These are phyloP conservation scores for Mesembrinibis cayennensis DNA, from an alignment of 2,113 vertebrate genomes.

Conservation along the genomic window DNA sequence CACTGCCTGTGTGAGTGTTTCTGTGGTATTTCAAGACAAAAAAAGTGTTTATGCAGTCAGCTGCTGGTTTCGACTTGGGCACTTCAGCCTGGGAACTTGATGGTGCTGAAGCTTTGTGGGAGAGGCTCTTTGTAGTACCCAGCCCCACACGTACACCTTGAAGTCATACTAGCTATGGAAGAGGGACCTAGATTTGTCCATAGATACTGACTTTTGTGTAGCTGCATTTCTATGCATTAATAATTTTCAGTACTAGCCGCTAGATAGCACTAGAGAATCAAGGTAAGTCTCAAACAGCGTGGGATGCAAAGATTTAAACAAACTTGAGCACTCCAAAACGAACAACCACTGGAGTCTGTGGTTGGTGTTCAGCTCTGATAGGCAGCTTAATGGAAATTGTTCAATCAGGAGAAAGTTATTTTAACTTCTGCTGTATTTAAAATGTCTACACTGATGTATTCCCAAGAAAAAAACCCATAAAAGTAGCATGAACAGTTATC, in stretches of 20 bases:
- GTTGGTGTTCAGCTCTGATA: neutral
- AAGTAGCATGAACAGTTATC: neutral
- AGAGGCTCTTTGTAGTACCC: neutral
- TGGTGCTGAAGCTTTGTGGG: neutral
- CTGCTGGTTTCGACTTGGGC: neutral
- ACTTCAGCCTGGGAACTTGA: neutral
- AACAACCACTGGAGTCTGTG: neutral
- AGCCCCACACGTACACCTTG: neutral
- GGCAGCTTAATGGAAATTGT: neutral
- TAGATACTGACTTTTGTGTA: neutral
- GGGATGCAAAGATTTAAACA: neutral
- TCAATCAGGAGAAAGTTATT: neutral
- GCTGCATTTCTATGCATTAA: neutral
- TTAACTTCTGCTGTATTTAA: neutral
- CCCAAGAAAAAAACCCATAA: neutral
- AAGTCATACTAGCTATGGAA: neutral
- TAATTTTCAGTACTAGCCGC: constrained; percentile 21
- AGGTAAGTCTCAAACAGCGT: neutral
- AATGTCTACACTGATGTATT: neutral
- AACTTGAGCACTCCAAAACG: neutral
- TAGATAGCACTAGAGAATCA: constrained; percentile 73
- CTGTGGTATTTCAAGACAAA: neutral
- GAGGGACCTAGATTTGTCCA: neutral
- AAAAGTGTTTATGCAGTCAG: neutral
- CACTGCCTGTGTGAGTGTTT: rapidly evolving